A percentile compares a stretch with the other conserved stretches of the same genome.
These are phyloP conservation scores for Yponomeuta cagnagella DNA, from an alignment of 2,888 invertebrate genomes.

Conservation along the genomic window DNA sequence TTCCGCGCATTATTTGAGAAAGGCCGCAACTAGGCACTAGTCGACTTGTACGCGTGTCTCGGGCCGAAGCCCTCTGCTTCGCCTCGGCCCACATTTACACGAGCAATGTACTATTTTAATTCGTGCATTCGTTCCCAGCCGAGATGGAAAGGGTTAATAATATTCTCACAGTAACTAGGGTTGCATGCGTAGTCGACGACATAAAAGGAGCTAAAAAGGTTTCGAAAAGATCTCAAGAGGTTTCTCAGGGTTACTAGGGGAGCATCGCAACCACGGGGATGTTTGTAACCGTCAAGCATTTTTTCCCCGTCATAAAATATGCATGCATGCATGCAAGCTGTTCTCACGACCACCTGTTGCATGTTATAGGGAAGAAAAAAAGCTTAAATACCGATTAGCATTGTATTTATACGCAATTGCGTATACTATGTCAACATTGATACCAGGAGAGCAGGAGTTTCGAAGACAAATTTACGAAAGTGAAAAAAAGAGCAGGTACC, in stretches of 20 bases:
- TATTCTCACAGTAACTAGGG: constrained; percentile 13
- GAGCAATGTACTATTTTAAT: no score
- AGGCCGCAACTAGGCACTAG: no score
- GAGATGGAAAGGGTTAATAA: constrained; percentile 7
- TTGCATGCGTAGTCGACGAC: constrained; percentile 5
- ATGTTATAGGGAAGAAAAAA: not conserved
- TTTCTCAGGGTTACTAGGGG: constrained; percentile 30
- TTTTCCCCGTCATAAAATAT: not conserved
- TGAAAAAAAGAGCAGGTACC: not conserved
- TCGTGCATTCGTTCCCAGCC: not conserved
- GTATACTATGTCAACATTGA: constrained; percentile 11
- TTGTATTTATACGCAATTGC: constrained; percentile 1
- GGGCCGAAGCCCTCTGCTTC: no score
- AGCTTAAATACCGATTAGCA: not conserved
- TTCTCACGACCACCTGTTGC: not conserved
- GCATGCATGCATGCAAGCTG: not conserved
- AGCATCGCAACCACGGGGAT: constrained; percentile 15
- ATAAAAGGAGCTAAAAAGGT: not conserved
- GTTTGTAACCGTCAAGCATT: not conserved
- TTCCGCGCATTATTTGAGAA: no score
- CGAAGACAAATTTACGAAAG: constrained; percentile 16
- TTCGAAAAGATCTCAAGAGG: not conserved
- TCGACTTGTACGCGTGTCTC: no score
- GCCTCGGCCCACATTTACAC: no score
- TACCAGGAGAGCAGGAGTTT: constrained; percentile 23